Percentiles rank a stretch among this genome's conserved stretches.
Evolutionary conservation across 2,113 vertebrate genomes (phyloP).

Genomic region (Serinus canaria): DNA sequence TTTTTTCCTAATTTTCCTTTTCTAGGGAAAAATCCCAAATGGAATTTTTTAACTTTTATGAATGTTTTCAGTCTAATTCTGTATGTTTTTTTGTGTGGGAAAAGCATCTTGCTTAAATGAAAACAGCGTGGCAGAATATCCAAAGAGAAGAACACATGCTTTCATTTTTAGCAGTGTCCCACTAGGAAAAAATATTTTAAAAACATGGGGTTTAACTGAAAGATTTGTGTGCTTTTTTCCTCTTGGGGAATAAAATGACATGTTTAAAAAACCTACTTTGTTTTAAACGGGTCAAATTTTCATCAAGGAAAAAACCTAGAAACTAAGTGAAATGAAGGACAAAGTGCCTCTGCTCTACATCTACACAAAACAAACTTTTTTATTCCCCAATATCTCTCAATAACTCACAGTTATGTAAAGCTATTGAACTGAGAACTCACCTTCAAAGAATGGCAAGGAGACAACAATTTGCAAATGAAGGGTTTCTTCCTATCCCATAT

Average conservation of each 20-base stretch:
- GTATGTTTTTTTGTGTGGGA: not conserved
- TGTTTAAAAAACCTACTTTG: accelerated
- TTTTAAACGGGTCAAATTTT: not conserved
- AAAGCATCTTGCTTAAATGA: not conserved
- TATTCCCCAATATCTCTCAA: not conserved
- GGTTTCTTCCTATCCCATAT: not conserved
- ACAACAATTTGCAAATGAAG: conserved; percentile 14
- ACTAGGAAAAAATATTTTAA: not conserved
- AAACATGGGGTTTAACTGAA: not conserved
- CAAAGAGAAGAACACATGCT: not conserved
- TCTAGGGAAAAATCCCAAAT: not conserved
- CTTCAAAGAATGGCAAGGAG: conserved; percentile 20
- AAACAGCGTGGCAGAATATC: not conserved
- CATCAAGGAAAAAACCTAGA: not conserved
- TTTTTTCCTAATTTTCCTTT: conserved; percentile 7
- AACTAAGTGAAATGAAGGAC: conserved; percentile 9
- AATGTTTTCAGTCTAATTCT: not conserved
- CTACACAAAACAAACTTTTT: not conserved
- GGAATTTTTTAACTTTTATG: not conserved
- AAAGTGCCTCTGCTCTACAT: not conserved
- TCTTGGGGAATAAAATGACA: not conserved
- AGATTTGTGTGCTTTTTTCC: not conserved
- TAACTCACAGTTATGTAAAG: not conserved
- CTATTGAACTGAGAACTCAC: not conserved
- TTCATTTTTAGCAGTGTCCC: not conserved